Evolutionary conservation across 1,140 invertebrate species (phyloP), one percentile per base, ranked within the genome.

Genomic region (Lordiphosa stackelbergi): DNA sequence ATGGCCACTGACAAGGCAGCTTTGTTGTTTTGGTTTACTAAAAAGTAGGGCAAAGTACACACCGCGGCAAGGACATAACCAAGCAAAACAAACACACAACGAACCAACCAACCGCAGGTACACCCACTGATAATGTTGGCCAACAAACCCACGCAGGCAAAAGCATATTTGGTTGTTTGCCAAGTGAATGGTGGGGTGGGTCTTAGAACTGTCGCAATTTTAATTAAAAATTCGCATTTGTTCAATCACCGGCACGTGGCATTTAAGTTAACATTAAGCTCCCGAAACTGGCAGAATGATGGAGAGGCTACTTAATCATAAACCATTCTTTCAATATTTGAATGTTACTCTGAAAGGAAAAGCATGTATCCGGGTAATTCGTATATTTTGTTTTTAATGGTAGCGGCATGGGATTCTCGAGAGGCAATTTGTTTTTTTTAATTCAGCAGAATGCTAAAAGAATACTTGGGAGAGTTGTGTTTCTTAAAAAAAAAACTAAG

Each of bases 41-140:
- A 68, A 68, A 68, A 68, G 64, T 68, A 68, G 65, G 65, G 55
- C 65, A 68, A 48, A 62, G 38, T 56, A 43, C 62, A 60, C 62
- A 51, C 49, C 53, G 48, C 66, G 13, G 41, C 70, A 81, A 74
- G 74, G 75, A 66, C 64, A 37, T 37, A 4, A 49, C 10, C 43
- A 53, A 36, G 34, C 40, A 43, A 43, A 16, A 42, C 45, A 53
- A 13, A 56, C 12, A 35, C 22, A 47, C 16, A 19, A 0, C 34
- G 36, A 55, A 34, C 42, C 19, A 55, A 8, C 16, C 41, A 53
- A 37, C 36, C 28, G 51, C 19, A 49, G 28, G 24, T 24, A 37
- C 12, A 34, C 22, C 24, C 42, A 45, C 31, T 35, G 38, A 54
- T 13, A 49, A 37, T 49, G 47, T 57, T 73, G 47, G 40, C 34